phyloP scores from a whole-genome alignment of 2,888 invertebrate species.

The Drosophila kokeensis region DNA sequence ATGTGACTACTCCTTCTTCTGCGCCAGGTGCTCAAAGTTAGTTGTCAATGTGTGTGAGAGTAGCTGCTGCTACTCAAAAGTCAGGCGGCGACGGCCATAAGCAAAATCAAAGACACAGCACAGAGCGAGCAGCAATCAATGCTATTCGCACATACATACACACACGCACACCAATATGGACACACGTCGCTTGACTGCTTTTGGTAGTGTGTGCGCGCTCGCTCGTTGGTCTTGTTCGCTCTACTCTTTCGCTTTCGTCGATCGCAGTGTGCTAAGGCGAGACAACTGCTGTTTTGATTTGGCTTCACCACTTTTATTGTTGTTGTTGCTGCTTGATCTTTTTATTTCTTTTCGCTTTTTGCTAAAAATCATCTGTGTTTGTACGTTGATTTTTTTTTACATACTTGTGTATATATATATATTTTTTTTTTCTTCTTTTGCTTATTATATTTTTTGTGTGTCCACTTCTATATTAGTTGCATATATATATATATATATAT shows the following conservation, averaged over 20 bases:
- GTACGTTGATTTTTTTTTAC: constrained; percentile 67
- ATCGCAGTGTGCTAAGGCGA: constrained; percentile 63
- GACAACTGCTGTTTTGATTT: constrained; percentile 79
- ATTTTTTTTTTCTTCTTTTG: constrained; percentile 52
- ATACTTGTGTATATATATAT: constrained; percentile 31
- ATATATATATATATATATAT: constrained; percentile 49
- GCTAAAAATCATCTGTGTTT: constrained; percentile 82
- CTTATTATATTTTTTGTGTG: constrained; percentile 69
- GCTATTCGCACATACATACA: constrained; percentile 43
- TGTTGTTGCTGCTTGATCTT: constrained; percentile 70
- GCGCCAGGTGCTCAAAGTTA: constrained; percentile 68
- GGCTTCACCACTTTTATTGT: constrained; percentile 60
- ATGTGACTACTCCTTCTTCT: constrained; percentile 68
- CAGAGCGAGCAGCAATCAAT: constrained; percentile 61
- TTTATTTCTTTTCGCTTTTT: constrained; percentile 67
- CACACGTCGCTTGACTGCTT: constrained; percentile 74
- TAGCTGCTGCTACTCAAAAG: constrained; percentile 59
- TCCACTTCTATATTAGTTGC: constrained; percentile 69
- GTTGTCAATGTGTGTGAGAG: constrained; percentile 40
- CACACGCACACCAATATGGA: constrained; percentile 48
- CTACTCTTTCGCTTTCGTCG: constrained; percentile 44
- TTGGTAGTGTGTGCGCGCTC: constrained; percentile 52
- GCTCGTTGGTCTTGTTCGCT: constrained; percentile 51
- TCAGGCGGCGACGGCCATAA: constrained; percentile 66
- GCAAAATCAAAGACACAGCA: constrained; percentile 72